A percentile compares a stretch with the other conserved stretches of the same genome.
phyloP scores from a whole-genome alignment of 2,113 vertebrate genomes.

The Crypturellus undulatus region DNA sequence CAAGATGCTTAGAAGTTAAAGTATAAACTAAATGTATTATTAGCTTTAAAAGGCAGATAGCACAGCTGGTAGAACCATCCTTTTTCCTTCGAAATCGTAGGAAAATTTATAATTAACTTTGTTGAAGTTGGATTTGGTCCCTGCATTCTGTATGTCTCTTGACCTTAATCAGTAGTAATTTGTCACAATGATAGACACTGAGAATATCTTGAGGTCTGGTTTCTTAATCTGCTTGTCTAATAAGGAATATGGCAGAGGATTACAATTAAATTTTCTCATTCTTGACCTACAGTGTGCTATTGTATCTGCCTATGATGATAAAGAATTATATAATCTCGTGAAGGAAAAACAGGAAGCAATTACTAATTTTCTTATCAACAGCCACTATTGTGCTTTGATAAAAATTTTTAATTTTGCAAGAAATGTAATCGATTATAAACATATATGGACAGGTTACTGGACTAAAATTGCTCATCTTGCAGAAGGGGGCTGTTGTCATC shows the following conservation, averaged over 20 bases:
- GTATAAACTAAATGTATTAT: background rate
- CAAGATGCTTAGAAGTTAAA: background rate
- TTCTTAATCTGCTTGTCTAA: constrained; percentile 7
- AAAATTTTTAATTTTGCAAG: constrained; percentile 30
- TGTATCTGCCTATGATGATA: constrained; percentile 9
- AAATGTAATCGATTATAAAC: background rate
- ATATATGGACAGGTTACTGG: background rate
- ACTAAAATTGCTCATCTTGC: constrained; percentile 16
- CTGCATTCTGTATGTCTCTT: background rate
- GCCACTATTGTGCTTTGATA: background rate
- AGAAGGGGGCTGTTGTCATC: constrained; percentile 50
- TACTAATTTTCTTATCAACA: constrained; percentile 37
- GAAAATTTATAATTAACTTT: background rate
- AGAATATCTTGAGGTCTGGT: background rate
- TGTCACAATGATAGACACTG: background rate
- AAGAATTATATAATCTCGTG: background rate
- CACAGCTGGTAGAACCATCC: background rate
- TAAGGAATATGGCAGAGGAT: background rate
- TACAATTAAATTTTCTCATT: constrained; percentile 11
- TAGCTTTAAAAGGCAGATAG: background rate
- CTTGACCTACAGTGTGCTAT: constrained; percentile 22
- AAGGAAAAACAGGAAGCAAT: background rate
- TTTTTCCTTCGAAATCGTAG: background rate
- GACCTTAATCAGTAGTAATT: background rate
- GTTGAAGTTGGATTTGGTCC: background rate